Evolutionary conservation across 2,797 vertebrate genomes (phyloP).

Genomic region (Myotis myotis): DNA sequence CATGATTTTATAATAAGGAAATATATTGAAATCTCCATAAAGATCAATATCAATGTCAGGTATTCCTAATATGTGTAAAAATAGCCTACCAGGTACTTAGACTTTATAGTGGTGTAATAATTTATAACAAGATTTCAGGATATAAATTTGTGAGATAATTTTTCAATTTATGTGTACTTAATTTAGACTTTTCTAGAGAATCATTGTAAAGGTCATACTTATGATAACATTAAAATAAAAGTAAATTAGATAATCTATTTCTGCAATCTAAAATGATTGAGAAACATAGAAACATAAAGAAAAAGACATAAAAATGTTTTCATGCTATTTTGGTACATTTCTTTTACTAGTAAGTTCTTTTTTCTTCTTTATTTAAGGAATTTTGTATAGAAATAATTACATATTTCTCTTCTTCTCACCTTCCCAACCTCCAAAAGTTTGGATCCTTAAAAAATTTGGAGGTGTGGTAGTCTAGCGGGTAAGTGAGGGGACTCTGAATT

Average conservation of each 20-base stretch:
- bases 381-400: background rate
- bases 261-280: background rate
- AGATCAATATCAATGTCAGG: background rate
- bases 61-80: background rate
- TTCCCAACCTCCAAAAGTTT: background rate
- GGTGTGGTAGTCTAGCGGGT: background rate
- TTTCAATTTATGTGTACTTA: constrained; percentile 8
- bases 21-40: background rate
- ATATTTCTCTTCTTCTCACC: background rate
- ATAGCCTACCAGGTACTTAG: background rate
- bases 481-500: background rate
- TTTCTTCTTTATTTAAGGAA: background rate
- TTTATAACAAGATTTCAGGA: background rate
- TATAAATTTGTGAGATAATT: background rate
- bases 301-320: constrained; percentile 39
- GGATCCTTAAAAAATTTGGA: background rate
- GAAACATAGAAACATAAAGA: background rate
- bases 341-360: background rate
- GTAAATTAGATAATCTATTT: background rate
- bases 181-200: background rate
- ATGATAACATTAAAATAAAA: background rate
- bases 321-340: background rate
- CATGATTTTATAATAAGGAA: constrained; percentile 10
- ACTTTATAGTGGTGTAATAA: background rate
- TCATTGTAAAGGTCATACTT: background rate